These are phyloP conservation scores for Tachuris rubrigastra DNA, from an alignment of 2,113 vertebrate genomes.

Conservation along the genomic window DNA sequence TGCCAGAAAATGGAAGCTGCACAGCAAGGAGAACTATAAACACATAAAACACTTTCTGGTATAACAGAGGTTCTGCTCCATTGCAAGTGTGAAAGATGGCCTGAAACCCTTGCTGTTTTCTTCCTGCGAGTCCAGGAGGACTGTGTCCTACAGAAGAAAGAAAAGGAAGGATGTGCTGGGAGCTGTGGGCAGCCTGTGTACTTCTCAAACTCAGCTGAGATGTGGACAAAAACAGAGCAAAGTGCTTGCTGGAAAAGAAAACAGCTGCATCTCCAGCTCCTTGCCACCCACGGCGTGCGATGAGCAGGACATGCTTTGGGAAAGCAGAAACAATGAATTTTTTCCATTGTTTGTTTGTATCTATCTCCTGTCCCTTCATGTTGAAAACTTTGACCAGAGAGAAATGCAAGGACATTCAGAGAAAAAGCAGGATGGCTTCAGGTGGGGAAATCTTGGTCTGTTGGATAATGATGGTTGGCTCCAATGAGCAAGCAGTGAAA, in stretches of 20 bases:
- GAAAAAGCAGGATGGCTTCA: neutral
- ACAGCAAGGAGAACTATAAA: neutral
- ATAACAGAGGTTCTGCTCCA: slow-evolving; percentile 14
- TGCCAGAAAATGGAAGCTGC: neutral
- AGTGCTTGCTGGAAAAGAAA: slow-evolving; percentile 18
- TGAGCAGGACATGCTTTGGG: neutral
- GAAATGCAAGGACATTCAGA: neutral
- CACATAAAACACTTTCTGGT: neutral
- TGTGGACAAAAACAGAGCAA: neutral
- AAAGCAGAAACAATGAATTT: neutral
- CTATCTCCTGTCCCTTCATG: neutral
- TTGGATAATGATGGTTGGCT: neutral
- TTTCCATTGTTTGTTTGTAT: neutral
- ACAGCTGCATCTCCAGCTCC: neutral
- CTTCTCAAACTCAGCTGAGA: neutral
- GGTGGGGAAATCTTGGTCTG: neutral
- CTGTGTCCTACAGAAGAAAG: neutral
- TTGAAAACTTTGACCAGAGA: neutral
- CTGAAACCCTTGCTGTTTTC: neutral
- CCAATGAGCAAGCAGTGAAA: neutral
- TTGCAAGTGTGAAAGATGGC: neutral
- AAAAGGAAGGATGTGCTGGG: neutral
- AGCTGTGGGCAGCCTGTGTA: neutral
- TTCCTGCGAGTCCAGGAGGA: neutral
- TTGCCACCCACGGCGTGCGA: neutral